Base-by-base conservation (phyloP, 2,797 vertebrate genomes). In the Scyliorhinus canicula region DNA sequence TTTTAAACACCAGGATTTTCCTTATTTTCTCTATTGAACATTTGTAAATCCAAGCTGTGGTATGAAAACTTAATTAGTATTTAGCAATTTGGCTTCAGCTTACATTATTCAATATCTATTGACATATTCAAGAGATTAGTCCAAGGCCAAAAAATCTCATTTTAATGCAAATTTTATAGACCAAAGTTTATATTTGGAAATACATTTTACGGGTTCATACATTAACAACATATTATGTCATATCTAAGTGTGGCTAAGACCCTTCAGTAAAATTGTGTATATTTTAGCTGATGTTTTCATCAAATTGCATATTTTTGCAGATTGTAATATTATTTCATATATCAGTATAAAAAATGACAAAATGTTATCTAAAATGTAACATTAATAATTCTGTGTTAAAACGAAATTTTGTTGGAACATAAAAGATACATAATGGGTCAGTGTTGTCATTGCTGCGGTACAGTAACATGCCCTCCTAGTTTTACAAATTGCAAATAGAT, bases 51-150 rank as follows among this genome's bases (percentile, higher is more conserved):
- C 67, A 94, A 94, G 47, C 67, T 74, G 67, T 74, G 50, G 67
- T 71, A 55, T 94, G 50, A 74, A 94, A 94, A 94, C 63, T 94
- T 94, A 94, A 94, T 94, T 94, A 94, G 93, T 44, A 71, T 74
- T 94, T 74, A 94, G 93, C 93, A 94, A 94, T 94, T 94, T 94
- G 93, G 67, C 65, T 71, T 94, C 28, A 94, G 93, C 19, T 74
- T n/a, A 55, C 93, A 94, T 94, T 74, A 74, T 94, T 94, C 93
- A 94, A 74, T 50, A 55, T 94, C 69, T 94, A 94, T 94, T 94
- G 93, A 74, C 93, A 94, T 94, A 74, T 31, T 50, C 47, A 94
- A 74, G 93, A 94, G 93, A 94, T 94, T 74, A 94, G 93, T 40
- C 11, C n/a, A 47, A 52, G 93, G 69, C 93, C 67, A 52, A 74